Conservation (phyloP, 2,797 vertebrate species). For the Gouania willdenowi region DNA sequence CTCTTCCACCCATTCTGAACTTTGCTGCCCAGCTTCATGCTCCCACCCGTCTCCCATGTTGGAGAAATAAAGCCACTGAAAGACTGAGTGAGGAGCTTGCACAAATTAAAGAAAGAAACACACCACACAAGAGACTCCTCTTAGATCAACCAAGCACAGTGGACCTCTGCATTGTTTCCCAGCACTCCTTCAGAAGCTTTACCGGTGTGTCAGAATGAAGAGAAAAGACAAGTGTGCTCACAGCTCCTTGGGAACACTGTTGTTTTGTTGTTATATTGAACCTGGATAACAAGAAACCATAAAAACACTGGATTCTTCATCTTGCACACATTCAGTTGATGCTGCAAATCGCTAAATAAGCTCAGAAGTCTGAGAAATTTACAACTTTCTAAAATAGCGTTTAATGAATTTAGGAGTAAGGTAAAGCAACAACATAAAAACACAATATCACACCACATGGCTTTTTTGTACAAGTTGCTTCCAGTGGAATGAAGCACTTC, state of each 20-base stretch:
- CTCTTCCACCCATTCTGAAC: background rate
- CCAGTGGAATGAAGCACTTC: constrained; percentile 4
- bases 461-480: background rate
- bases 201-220: constrained; percentile 22
- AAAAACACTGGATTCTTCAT: constrained; percentile 17
- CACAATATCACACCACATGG: background rate
- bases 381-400: constrained; percentile 3
- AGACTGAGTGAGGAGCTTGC: constrained; percentile 16
- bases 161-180: constrained; percentile 29
- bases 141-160: constrained; percentile 46
- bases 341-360: background rate
- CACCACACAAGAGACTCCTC: constrained; percentile 29
- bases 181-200: constrained; percentile 25
- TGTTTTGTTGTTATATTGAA: constrained; percentile 38
- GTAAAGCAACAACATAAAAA: background rate
- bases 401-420: background rate
- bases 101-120: constrained; percentile 62
- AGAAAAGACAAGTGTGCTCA: constrained; percentile 25
- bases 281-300: constrained; percentile 42
- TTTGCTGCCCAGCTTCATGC: constrained; percentile 12
- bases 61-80: constrained; percentile 24
- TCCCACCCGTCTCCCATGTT: background rate
- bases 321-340: constrained; percentile 1
- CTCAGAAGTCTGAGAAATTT: constrained; percentile 3
- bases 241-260: constrained; percentile 20